Evolutionary conservation across 1,140 invertebrate species (phyloP), one percentile per base, ranked within the genome.

Genomic region (Lordiphosa stackelbergi): DNA sequence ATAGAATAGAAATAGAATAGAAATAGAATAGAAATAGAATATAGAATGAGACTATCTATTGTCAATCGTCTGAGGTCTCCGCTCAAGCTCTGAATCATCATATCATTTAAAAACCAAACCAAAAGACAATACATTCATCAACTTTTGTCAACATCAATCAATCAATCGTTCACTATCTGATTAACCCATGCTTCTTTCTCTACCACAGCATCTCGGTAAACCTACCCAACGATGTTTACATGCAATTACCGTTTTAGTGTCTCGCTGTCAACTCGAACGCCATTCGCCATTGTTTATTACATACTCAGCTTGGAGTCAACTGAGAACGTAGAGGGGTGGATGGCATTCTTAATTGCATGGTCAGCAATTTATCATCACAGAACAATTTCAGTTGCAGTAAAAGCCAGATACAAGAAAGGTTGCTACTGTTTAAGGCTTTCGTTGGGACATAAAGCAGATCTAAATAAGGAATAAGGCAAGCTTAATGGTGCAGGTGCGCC

Each of bases 201-300:
- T 22, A 4, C 13, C 5, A 1, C 54, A 24, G 2, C 54, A 24
- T 13, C 35, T 8, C 9, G 42, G 5, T 5, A 45, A 45, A 46
- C 47, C 16, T 22, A 28, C 11, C 46, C 68, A 54, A 69, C 65
- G 48, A 81, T 79, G 75, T 79, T 79, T 79, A 79, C 75, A 71
- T 81, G 75, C 75, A 81, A 79, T 79, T 81, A 79, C 75, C 63
- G 71, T 71, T 71, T 71, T 66, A 79, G 61, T 75, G 77, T 81
- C 59, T 24, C 70, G 57, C 70, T 81, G 73, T 66, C 73, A 79
- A 74, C 73, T 73, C 57, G 66, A 74, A 68, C 57, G 66, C 52
- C 64, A 68, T 68, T 81, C 53, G 45, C 55, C 64, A 74, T 81
- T 79, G 66, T 79, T 79, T 79, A 79, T 79, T 81, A 70, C 70